Percentiles rank a stretch among this genome's conserved stretches.
These are phyloP conservation scores for Halictus quadricinctus DNA, from an alignment of 2,888 invertebrate species.

Conservation along the genomic window DNA sequence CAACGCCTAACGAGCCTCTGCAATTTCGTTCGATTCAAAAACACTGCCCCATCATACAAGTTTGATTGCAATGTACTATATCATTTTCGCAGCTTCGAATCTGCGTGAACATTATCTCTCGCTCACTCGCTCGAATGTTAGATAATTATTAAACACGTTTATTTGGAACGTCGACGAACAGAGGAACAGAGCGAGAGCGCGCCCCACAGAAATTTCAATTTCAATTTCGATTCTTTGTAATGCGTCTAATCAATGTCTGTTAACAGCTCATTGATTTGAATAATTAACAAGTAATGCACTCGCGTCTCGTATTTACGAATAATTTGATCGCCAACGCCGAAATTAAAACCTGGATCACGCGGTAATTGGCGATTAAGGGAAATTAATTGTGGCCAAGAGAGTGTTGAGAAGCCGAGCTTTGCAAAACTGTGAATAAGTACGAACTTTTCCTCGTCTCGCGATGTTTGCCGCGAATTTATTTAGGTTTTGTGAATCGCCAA, in stretches of 20 bases:
- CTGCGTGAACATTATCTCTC: not conserved
- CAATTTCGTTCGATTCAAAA: conserved; percentile 15
- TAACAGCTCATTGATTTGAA: conserved; percentile 1
- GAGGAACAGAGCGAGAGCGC: not conserved
- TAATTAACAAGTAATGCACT: conserved; percentile 11
- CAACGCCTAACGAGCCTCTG: conserved; percentile 20
- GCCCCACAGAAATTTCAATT: conserved; percentile 1
- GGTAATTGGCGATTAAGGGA: not conserved
- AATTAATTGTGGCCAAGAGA: not conserved
- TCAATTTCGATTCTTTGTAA: conserved; percentile 6
- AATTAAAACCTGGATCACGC: not conserved
- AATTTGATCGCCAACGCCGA: conserved; percentile 10
- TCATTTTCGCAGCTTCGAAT: not conserved
- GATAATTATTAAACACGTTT: not conserved
- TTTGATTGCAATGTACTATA: not conserved
- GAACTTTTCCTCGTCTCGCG: not conserved
- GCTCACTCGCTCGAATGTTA: not conserved
- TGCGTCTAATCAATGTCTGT: conserved; percentile 13
- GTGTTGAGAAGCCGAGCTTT: not conserved
- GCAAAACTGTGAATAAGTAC: not conserved
- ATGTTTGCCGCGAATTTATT: not conserved
- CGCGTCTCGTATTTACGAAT: conserved; percentile 9
- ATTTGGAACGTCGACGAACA: not conserved
- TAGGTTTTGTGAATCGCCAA: not conserved
- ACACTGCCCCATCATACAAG: not conserved